phyloP scores from a whole-genome alignment of 1,140 invertebrate species.

The Metaphire vulgaris region DNA sequence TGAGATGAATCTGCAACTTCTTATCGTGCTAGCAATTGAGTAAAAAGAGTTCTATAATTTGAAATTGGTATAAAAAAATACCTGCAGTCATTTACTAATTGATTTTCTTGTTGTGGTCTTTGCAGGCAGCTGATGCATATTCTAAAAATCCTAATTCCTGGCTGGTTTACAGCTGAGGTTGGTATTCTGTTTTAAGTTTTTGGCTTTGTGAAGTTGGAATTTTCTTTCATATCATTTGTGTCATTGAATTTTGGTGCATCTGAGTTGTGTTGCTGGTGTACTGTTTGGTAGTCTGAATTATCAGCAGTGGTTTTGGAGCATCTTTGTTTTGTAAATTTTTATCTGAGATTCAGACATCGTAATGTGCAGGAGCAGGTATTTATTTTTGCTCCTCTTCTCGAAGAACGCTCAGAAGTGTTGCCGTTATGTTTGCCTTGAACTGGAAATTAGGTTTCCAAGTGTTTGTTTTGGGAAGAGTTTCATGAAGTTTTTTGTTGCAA shows the following conservation, averaged over 20 bases:
- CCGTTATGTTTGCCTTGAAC: no score
- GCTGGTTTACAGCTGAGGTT: slow-evolving; percentile 55
- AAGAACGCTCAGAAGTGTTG: no score
- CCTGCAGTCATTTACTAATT: neutral
- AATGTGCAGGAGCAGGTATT: no score
- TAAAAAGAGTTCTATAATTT: neutral
- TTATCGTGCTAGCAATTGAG: neutral
- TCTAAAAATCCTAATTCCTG: slow-evolving; percentile 76
- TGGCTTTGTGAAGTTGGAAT: neutral
- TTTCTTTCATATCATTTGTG: slow-evolving; percentile 13
- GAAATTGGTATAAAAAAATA: neutral
- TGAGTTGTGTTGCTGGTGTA: neutral
- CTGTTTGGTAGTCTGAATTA: neutral
- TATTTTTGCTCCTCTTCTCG: no score
- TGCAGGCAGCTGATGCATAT: slow-evolving; percentile 64
- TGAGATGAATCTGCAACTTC: neutral
- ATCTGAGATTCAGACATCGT: no score
- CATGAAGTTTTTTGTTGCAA: no score
- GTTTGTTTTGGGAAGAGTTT: no score
- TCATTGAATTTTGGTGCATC: slow-evolving; percentile 8
- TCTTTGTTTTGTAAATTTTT: no score
- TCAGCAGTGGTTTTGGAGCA: no score
- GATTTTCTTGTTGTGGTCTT: slow-evolving; percentile 25
- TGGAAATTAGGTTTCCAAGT: no score
- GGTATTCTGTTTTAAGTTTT: slow-evolving; percentile 4